Percentiles rank a stretch among this genome's conserved stretches.
Conservation (phyloP, 2,797 vertebrate genomes). For the Aphelocoma californica region DNA sequence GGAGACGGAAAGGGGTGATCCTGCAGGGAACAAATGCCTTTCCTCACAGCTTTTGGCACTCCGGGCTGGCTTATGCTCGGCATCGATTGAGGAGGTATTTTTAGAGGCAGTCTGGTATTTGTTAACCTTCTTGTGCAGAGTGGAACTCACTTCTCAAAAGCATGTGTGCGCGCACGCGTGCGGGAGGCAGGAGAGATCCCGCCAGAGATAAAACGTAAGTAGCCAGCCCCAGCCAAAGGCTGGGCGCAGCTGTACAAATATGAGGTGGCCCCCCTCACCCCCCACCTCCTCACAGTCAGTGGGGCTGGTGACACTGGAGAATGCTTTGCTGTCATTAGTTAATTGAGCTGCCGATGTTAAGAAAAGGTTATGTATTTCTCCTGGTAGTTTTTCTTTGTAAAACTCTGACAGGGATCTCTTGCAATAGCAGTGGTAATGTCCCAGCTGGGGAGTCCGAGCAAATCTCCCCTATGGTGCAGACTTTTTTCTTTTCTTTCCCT, state of each 20-base stretch:
- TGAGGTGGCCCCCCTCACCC: background rate
- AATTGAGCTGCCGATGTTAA: slow-evolving; percentile 82
- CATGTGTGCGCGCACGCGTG: slow-evolving; percentile 32
- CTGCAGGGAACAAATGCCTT: background rate
- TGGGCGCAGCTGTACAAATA: slow-evolving; percentile 78
- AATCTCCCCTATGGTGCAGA: background rate
- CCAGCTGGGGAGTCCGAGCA: slow-evolving; percentile 2
- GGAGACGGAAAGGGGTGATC: background rate
- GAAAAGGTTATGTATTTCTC: slow-evolving; percentile 83
- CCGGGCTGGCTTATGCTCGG: background rate
- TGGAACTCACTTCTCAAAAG: slow-evolving; percentile 19
- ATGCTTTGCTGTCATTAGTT: slow-evolving; percentile 82
- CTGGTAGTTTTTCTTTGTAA: slow-evolving; percentile 79
- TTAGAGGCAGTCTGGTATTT: slow-evolving; percentile 53
- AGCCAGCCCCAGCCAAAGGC: slow-evolving; percentile 64
- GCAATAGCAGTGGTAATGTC: slow-evolving; percentile 27
- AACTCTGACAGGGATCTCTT: slow-evolving; percentile 71
- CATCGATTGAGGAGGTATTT: slow-evolving; percentile 53
- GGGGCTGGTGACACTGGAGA: slow-evolving; percentile 78
- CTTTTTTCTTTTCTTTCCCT: background rate
- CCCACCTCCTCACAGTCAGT: background rate
- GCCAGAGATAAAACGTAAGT: slow-evolving; percentile 71
- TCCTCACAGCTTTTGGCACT: slow-evolving; percentile 12
- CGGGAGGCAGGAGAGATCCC: slow-evolving; percentile 62
- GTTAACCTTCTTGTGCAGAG: slow-evolving; percentile 52